Evolutionary conservation across 2,888 invertebrate species (phyloP).

Genomic region (Psylliodes chrysocephalus): DNA sequence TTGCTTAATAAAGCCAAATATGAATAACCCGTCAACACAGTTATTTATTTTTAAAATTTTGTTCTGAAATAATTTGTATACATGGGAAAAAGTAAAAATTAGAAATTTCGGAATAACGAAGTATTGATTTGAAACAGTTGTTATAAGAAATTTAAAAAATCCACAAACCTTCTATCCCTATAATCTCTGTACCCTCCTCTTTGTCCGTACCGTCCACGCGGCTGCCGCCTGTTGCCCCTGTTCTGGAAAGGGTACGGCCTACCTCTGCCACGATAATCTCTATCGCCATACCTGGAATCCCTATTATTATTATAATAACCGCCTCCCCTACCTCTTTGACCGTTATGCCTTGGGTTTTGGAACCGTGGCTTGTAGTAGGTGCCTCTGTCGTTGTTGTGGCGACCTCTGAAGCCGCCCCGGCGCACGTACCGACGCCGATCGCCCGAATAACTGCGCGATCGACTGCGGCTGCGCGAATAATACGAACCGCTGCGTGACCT

Average conservation of each 20-base stretch:
- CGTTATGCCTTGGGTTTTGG: slow-evolving; percentile 69
- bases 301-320: slow-evolving; percentile 60
- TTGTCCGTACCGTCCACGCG: slow-evolving; percentile 58
- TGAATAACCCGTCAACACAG: too few species aligned
- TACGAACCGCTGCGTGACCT: slow-evolving; percentile 63
- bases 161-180: slow-evolving; percentile 69
- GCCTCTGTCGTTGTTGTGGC: slow-evolving; percentile 73
- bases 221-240: slow-evolving; percentile 50
- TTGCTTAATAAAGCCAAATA: too few species aligned
- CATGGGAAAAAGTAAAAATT: too few species aligned
- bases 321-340: slow-evolving; percentile 64
- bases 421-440: slow-evolving; percentile 62
- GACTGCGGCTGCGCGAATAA: slow-evolving; percentile 68
- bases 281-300: slow-evolving; percentile 59
- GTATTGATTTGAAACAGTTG: too few species aligned
- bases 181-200: slow-evolving; percentile 72
- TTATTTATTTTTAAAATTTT: too few species aligned
- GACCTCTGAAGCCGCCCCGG: slow-evolving; percentile 62
- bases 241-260: slow-evolving; percentile 60
- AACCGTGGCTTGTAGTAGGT: slow-evolving; percentile 84
- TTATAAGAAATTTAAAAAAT: too few species aligned
- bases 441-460: slow-evolving; percentile 69
- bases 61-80: too few species aligned
- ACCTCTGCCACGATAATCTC: slow-evolving; percentile 62
- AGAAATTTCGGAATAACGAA: too few species aligned